A percentile compares a stretch with the other conserved stretches of the same genome.
phyloP scores from a whole-genome alignment of 2,113 vertebrate species.

The Mustela nigripes region DNA sequence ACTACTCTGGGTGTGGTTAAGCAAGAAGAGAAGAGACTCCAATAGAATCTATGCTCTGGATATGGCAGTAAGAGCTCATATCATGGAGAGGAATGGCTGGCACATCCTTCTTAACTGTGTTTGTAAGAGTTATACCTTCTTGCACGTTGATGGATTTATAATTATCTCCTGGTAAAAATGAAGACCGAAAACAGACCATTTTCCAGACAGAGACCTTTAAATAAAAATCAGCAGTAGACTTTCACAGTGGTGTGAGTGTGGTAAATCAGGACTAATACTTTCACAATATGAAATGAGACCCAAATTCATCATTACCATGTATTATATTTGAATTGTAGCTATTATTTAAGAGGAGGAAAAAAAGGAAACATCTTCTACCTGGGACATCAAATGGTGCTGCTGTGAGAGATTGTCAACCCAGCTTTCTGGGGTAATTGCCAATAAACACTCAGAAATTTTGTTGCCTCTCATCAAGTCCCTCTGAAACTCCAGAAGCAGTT shows the following conservation, averaged over 20 bases:
- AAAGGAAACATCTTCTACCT: neutral
- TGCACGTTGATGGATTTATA: neutral
- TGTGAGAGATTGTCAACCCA: neutral
- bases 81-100: neutral
- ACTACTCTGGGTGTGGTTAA: neutral
- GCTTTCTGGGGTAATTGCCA: neutral
- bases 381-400: neutral
- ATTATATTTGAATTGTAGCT: slow-evolving; percentile 15
- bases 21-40: neutral
- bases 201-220: slow-evolving; percentile 6
- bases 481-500: neutral
- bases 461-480: neutral
- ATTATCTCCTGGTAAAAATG: neutral
- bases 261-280: neutral
- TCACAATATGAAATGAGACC: neutral
- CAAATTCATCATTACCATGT: neutral
- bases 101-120: neutral
- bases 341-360: slow-evolving; percentile 24
- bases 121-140: neutral
- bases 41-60: neutral
- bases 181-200: neutral
- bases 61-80: too few species aligned
- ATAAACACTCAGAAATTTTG: neutral
- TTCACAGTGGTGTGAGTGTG: neutral
- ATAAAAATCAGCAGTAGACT: neutral